phyloP scores from a whole-genome alignment of 2,888 invertebrate species.

The Margaritifera margaritifera region DNA sequence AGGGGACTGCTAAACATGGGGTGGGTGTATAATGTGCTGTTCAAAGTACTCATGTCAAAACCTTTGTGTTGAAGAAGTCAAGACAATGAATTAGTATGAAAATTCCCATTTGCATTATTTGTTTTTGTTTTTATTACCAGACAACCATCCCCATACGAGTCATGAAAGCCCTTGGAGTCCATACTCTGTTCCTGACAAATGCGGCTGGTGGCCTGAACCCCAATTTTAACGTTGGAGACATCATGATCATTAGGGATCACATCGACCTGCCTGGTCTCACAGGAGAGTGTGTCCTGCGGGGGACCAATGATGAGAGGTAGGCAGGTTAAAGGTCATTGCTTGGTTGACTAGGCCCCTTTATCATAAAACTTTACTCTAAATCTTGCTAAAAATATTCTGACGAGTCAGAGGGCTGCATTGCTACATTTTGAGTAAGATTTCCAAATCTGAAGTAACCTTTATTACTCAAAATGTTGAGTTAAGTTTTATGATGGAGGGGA shows the following conservation, averaged over 20 bases:
- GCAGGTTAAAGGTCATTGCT: neutral
- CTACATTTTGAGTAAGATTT: too few relatives aligned
- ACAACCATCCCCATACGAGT: slow-evolving; percentile 95
- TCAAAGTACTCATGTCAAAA: too few relatives aligned
- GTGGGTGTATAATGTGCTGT: too few relatives aligned
- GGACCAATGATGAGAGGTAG: slow-evolving; percentile 90
- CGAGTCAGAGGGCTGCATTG: too few relatives aligned
- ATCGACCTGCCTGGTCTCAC: slow-evolving; percentile 97
- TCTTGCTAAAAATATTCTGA: neutral
- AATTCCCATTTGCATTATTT: neutral
- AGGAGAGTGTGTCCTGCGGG: slow-evolving; percentile 92
- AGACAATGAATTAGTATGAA: too few relatives aligned
- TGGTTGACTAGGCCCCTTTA: neutral
- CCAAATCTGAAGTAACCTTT: too few relatives aligned
- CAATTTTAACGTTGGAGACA: slow-evolving; percentile 89
- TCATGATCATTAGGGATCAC: slow-evolving; percentile 98
- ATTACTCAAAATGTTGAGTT: too few relatives aligned
- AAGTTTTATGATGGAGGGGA: too few relatives aligned
- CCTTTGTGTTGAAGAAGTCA: too few relatives aligned
- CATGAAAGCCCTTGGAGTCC: slow-evolving; percentile 95
- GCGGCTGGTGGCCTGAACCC: slow-evolving; percentile 96
- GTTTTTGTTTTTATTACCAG: slow-evolving; percentile 73
- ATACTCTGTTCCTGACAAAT: slow-evolving; percentile 92
- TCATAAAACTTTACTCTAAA: neutral
- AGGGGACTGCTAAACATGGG: too few relatives aligned